phyloP scores from a whole-genome alignment of 2,888 invertebrate species.

The Drosophila robusta region DNA sequence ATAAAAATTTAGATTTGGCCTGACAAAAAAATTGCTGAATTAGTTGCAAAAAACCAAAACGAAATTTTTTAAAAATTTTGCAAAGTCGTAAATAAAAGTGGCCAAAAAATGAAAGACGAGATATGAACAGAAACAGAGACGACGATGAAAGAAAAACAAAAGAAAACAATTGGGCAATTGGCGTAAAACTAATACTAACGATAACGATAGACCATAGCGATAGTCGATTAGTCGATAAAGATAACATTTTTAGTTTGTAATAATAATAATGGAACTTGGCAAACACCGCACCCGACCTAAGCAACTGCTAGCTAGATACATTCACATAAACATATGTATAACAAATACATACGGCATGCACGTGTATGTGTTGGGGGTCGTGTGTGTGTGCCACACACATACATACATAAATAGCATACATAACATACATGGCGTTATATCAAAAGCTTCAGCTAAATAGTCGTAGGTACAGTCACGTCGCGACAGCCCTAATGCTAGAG shows the following conservation, averaged over 20 bases:
- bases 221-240: constrained; percentile 38
- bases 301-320: constrained; percentile 56
- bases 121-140: constrained; percentile 9
- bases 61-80: constrained; percentile 50
- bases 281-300: constrained; percentile 66
- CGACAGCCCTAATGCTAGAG: constrained; percentile 1
- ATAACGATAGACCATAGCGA: constrained; percentile 33
- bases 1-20: constrained; percentile 43
- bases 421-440: constrained; percentile 70
- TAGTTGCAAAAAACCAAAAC: constrained; percentile 63
- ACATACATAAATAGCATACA: constrained; percentile 38
- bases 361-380: constrained; percentile 27
- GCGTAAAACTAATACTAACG: constrained; percentile 25
- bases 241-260: constrained; percentile 42
- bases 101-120: constrained; percentile 46
- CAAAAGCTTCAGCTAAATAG: constrained; percentile 64
- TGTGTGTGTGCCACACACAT: constrained; percentile 46
- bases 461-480: constrained; percentile 31
- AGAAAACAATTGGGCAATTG: constrained; percentile 25
- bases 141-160: not conserved
- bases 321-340: constrained; percentile 15
- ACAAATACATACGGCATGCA: constrained; percentile 18
- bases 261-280: constrained; percentile 52
- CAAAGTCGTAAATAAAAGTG: constrained; percentile 45
- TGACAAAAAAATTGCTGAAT: constrained; percentile 76